Evolutionary conservation across 1,140 invertebrate genomes (phyloP).

Genomic region (Brachionus angularis): DNA sequence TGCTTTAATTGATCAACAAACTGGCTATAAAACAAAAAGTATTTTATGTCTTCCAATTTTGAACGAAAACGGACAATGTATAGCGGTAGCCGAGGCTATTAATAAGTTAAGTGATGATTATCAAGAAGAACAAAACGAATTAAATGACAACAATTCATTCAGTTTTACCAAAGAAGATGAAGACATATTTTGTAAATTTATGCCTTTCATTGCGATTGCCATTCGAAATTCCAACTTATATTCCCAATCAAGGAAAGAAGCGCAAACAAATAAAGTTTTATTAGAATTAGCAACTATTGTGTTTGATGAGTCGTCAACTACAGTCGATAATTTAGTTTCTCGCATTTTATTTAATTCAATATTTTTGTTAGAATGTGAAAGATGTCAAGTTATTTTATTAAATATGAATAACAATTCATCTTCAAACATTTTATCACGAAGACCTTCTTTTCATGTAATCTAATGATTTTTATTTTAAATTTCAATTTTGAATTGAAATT

Average conservation of each 20-base stretch:
- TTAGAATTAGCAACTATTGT: slow-evolving; percentile 40
- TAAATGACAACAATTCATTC: slow-evolving; percentile 79
- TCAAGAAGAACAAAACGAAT: slow-evolving; percentile 60
- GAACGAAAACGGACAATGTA: slow-evolving; percentile 88
- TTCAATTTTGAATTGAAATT: too few relatives aligned
- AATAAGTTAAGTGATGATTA: slow-evolving; percentile 68
- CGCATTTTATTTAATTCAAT: slow-evolving; percentile 37
- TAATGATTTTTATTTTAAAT: background rate
- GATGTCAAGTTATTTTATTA: slow-evolving; percentile 31
- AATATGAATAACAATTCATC: background rate
- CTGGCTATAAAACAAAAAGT: slow-evolving; percentile 82
- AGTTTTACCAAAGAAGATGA: slow-evolving; percentile 44
- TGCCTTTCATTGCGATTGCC: slow-evolving; percentile 38
- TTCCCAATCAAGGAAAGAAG: slow-evolving; percentile 41
- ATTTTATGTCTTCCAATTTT: slow-evolving; percentile 91
- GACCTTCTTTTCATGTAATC: slow-evolving; percentile 13
- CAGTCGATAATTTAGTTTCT: slow-evolving; percentile 24
- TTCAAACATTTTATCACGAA: background rate
- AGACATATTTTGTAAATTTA: slow-evolving; percentile 38
- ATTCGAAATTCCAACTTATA: slow-evolving; percentile 40
- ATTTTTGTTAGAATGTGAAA: slow-evolving; percentile 41
- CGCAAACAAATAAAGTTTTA: slow-evolving; percentile 43
- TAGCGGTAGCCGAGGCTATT: slow-evolving; percentile 92
- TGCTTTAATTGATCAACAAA: slow-evolving; percentile 79
- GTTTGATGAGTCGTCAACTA: slow-evolving; percentile 37